These are phyloP conservation scores for Epizoanthus scotinus DNA, from an alignment of 92 coral and sea anemone species.

Conservation along the genomic window DNA sequence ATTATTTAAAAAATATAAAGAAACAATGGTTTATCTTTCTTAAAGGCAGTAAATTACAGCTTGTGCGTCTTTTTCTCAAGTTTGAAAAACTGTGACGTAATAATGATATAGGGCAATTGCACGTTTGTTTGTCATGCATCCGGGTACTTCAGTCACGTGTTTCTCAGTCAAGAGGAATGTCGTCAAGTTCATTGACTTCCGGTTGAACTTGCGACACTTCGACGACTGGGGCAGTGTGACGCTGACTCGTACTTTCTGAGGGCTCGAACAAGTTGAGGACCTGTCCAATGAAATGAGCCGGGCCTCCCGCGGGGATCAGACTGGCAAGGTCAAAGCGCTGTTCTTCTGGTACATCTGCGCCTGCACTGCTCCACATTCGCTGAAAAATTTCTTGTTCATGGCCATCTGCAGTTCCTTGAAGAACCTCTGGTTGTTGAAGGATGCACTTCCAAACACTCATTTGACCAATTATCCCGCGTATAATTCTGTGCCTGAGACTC, in stretches of 20 bases:
- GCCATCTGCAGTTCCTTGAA: neutral
- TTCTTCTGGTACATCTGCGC: slow-evolving; percentile 6
- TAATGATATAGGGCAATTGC: too few relatives aligned
- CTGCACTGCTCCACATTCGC: neutral
- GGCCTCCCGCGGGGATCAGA: slow-evolving; percentile 15
- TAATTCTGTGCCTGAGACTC: slow-evolving; percentile 21
- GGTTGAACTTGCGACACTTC: neutral
- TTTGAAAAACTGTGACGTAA: too few relatives aligned
- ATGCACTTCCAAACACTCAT: slow-evolving; percentile 12
- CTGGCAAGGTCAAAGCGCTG: slow-evolving; percentile 17
- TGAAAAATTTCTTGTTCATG: neutral
- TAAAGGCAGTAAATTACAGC: too few relatives aligned
- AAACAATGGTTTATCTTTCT: too few relatives aligned
- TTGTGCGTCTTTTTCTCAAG: too few relatives aligned
- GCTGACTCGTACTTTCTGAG: neutral
- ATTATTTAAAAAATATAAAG: too few relatives aligned
- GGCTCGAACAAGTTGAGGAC: slow-evolving; percentile 13
- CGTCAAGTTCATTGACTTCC: neutral
- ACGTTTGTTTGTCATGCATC: neutral
- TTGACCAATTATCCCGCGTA: slow-evolving; percentile 25
- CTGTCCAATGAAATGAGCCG: slow-evolving; percentile 15
- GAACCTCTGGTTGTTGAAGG: slow-evolving; percentile 21
- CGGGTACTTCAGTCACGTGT: neutral
- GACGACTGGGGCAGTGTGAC: neutral
- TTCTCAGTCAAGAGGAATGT: slow-evolving; percentile 29